These are phyloP conservation scores for Hedya salicella DNA, from an alignment of 2,888 invertebrate species.

Conservation along the genomic window DNA sequence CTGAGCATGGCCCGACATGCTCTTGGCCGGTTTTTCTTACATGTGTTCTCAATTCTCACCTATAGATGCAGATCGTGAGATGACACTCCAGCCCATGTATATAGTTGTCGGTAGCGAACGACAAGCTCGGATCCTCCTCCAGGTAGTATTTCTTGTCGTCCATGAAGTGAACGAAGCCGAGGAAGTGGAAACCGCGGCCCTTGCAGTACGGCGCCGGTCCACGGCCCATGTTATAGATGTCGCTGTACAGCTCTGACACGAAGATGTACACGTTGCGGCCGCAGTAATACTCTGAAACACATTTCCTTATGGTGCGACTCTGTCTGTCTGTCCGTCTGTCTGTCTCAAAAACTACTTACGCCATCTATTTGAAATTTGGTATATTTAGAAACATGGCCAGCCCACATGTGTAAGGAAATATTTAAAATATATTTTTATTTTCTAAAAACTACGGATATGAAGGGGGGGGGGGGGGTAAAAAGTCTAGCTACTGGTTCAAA, in stretches of 20 bases:
- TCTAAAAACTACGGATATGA: too few relatives aligned
- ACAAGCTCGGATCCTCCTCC: conserved; percentile 72
- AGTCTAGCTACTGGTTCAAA: too few relatives aligned
- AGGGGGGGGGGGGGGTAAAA: too few relatives aligned
- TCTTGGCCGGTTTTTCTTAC: too few relatives aligned
- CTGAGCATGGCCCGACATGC: too few relatives aligned
- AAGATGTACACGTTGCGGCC: conserved; percentile 77
- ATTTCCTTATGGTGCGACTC: too few relatives aligned
- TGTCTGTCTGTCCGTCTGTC: too few relatives aligned
- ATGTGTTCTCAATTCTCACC: conserved; percentile 54
- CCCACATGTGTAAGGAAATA: too few relatives aligned
- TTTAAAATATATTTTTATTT: too few relatives aligned
- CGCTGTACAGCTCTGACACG: conserved; percentile 74
- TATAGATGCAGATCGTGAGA: conserved; percentile 71
- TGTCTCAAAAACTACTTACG: too few relatives aligned
- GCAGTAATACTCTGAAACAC: conserved; percentile 71
- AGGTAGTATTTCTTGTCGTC: conserved; percentile 72
- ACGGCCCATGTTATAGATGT: conserved; percentile 75
- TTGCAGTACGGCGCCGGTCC: conserved; percentile 71
- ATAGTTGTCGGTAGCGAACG: conserved; percentile 74
- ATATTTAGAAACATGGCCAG: too few relatives aligned
- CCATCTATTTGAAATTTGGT: too few relatives aligned
- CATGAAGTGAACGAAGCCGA: conserved; percentile 75
- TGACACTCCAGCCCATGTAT: conserved; percentile 78
- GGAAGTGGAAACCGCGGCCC: conserved; percentile 70